A percentile compares a stretch with the other conserved stretches of the same genome.
Conservation (phyloP, 2,888 invertebrate genomes). For the Agonopterix heracliana region DNA sequence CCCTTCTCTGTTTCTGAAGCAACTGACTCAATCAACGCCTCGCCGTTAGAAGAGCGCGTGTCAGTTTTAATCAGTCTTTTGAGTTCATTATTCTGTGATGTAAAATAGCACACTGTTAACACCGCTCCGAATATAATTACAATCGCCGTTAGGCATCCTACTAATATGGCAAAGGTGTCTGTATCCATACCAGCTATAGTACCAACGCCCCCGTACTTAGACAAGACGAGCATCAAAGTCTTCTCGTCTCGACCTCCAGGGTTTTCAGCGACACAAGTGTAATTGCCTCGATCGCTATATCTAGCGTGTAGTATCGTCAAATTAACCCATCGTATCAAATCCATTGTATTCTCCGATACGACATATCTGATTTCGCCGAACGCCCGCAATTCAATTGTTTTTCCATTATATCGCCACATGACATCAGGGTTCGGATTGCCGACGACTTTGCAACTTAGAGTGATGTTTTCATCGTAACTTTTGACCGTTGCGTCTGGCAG, state of each 20-base stretch:
- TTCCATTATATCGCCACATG: conserved; percentile 82
- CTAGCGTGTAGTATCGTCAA: conserved; percentile 80
- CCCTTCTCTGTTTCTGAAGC: conserved; percentile 88
- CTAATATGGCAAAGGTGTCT: conserved; percentile 70
- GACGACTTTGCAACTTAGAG: conserved; percentile 84
- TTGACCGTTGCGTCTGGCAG: conserved; percentile 76
- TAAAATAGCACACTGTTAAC: conserved; percentile 72
- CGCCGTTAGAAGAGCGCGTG: conserved; percentile 77
- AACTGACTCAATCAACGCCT: conserved; percentile 82
- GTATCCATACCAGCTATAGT: conserved; percentile 65
- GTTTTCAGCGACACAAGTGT: conserved; percentile 88
- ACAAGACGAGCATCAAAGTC: conserved; percentile 80
- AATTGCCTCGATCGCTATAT: conserved; percentile 82
- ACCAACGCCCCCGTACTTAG: conserved; percentile 61
- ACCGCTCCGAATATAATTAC: conserved; percentile 65
- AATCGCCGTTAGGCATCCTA: conserved; percentile 65
- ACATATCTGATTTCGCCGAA: conserved; percentile 70
- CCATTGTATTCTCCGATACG: conserved; percentile 61
- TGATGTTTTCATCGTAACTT: conserved; percentile 81
- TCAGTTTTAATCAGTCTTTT: conserved; percentile 79
- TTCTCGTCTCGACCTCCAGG: conserved; percentile 87
- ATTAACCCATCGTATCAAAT: conserved; percentile 78
- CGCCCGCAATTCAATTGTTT: conserved; percentile 71
- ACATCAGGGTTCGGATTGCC: conserved; percentile 87
- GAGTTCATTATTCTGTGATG: conserved; percentile 65